Evolutionary conservation across 2,113 vertebrate genomes (phyloP).

Genomic region (Psophia crepitans): DNA sequence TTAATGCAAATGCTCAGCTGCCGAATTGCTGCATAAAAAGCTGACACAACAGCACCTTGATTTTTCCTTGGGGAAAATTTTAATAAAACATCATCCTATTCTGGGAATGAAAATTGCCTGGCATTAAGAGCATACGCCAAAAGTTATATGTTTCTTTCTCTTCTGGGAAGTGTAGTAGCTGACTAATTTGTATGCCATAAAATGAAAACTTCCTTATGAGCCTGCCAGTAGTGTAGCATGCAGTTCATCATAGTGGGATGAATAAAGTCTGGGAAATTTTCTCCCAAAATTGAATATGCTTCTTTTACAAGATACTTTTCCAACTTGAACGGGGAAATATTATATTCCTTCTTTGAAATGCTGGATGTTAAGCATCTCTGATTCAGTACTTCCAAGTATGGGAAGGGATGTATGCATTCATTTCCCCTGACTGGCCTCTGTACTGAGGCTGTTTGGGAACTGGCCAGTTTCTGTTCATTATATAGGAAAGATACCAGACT

Average conservation of each 20-base stretch:
- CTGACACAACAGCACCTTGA: slow-evolving; percentile 43
- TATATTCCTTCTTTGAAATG: not conserved
- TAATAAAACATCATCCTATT: not conserved
- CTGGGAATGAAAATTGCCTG: not conserved
- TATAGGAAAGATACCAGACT: not conserved
- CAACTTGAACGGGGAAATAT: not conserved
- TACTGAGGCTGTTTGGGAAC: not conserved
- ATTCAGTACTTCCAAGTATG: not conserved
- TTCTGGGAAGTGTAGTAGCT: not conserved
- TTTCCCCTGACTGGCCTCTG: not conserved
- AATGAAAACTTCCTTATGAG: not conserved
- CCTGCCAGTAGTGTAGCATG: not conserved
- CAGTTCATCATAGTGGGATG: not conserved
- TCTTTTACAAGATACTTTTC: not conserved
- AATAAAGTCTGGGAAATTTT: not conserved
- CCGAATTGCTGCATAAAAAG: not conserved
- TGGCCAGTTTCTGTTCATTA: not conserved
- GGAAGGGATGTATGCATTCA: not conserved
- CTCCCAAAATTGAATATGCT: not conserved
- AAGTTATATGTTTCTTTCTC: not conserved
- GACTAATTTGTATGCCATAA: not conserved
- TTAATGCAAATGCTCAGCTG: slow-evolving; percentile 42
- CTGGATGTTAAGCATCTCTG: not conserved
- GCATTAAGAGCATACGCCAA: not conserved
- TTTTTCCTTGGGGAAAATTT: slow-evolving; percentile 30